These are phyloP conservation scores for Zygogramma bicolorata DNA, from an alignment of 2,888 invertebrate genomes.

Conservation along the genomic window DNA sequence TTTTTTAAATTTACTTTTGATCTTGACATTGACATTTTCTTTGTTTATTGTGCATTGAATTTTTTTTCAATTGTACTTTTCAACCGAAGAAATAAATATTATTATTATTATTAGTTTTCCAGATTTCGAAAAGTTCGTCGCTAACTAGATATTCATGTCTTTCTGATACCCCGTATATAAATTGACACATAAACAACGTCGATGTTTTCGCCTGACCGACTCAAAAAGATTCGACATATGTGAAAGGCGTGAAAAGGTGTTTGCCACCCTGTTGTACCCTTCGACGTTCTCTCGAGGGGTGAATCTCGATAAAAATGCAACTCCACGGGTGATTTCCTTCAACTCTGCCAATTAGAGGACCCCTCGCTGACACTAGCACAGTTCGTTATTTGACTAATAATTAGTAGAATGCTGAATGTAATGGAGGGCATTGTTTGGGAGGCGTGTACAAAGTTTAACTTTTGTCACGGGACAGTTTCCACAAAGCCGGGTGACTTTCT, in stretches of 20 bases:
- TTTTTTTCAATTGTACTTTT: too few species aligned
- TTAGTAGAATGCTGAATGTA: constrained; percentile 25
- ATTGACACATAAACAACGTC: background rate
- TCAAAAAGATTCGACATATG: constrained; percentile 38
- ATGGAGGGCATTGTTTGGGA: constrained; percentile 21
- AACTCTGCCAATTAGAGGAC: constrained; percentile 41
- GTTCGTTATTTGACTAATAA: constrained; percentile 36
- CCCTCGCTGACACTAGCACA: constrained; percentile 38
- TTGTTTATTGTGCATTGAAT: too few species aligned
- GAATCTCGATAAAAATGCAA: constrained; percentile 30
- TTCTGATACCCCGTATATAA: background rate
- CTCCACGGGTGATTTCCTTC: constrained; percentile 37
- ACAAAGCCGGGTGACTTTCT: background rate
- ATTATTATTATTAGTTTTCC: too few species aligned
- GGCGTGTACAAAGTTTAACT: constrained; percentile 6
- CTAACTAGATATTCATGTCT: too few species aligned
- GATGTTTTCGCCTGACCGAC: background rate
- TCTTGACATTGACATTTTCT: too few species aligned
- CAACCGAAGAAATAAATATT: too few species aligned
- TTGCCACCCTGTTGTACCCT: constrained; percentile 34
- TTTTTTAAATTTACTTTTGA: too few species aligned
- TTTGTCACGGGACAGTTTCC: background rate
- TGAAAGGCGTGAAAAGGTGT: constrained; percentile 41
- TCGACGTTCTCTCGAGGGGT: constrained; percentile 26
- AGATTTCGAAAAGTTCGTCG: too few species aligned